Conservation (phyloP, 2,113 vertebrate species). For the Larimichthys crocea region DNA sequence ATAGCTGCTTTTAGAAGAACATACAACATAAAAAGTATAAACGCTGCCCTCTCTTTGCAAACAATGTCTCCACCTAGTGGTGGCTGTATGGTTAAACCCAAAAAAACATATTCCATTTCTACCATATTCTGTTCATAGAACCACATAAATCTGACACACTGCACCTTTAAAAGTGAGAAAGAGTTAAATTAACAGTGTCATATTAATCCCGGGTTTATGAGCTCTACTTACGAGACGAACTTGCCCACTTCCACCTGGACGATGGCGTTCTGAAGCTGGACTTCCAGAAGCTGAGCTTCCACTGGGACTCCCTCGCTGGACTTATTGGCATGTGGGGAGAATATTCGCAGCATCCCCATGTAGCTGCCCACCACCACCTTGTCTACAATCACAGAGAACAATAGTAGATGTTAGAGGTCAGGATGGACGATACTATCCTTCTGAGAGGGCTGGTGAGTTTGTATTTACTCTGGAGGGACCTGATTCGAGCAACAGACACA, state of each 20-base stretch:
- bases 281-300: constrained; percentile 92
- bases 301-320: constrained; percentile 84
- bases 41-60: too few relatives aligned
- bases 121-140: too few relatives aligned
- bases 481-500: too few relatives aligned
- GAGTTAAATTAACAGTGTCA: too few relatives aligned
- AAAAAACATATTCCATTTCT: too few relatives aligned
- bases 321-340: constrained; percentile 87
- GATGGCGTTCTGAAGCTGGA: constrained; percentile 90
- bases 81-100: too few relatives aligned
- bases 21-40: too few relatives aligned
- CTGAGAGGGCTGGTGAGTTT: background rate
- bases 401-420: background rate
- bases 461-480: too few relatives aligned
- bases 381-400: constrained; percentile 79
- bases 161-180: too few relatives aligned
- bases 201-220: background rate
- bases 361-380: constrained; percentile 97
- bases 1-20: too few relatives aligned
- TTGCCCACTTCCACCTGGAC: constrained; percentile 96
- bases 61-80: too few relatives aligned
- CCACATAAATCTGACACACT: too few relatives aligned
- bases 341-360: constrained; percentile 93
- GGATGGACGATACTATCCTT: background rate
- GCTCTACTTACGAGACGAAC: constrained; percentile 96